Conservation (phyloP, 1,140 invertebrate genomes). For the Vanessa tameamea region DNA sequence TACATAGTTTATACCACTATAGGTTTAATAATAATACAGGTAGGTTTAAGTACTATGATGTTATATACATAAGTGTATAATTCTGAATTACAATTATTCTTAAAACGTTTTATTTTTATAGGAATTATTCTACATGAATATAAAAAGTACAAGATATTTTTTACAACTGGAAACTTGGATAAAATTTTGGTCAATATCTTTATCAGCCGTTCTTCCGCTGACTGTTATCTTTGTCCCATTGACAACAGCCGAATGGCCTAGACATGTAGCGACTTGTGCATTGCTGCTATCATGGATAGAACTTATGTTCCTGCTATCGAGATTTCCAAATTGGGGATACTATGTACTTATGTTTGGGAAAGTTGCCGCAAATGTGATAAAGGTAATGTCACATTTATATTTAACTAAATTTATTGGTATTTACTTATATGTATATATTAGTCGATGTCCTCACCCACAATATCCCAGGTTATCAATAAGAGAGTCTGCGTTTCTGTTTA, state of each 20-base stretch:
- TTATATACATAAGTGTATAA: not conserved
- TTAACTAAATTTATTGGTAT: not conserved
- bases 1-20: conserved; percentile 63
- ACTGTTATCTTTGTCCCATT: conserved; percentile 44
- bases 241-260: conserved; percentile 66
- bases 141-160: conserved; percentile 71
- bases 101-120: conserved; percentile 49
- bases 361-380: conserved; percentile 76
- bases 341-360: conserved; percentile 81
- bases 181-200: conserved; percentile 65
- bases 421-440: no score
- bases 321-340: conserved; percentile 80
- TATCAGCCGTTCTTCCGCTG: conserved; percentile 57
- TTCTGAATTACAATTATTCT: not conserved
- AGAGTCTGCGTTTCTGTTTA: no score
- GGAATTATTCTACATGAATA: conserved; percentile 75
- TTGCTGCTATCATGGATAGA: conserved; percentile 80
- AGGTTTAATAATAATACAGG: conserved; percentile 64
- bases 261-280: conserved; percentile 78
- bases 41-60: conserved; percentile 35
- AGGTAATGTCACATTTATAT: conserved; percentile 52
- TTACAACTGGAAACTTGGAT: conserved; percentile 76
- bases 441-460: no score
- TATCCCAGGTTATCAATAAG: not conserved
- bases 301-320: conserved; percentile 79